Evolutionary conservation across 2,797 vertebrate genomes (phyloP), one percentile per base, ranked within the genome.

Genomic region (Discoglossus pictus): DNA sequence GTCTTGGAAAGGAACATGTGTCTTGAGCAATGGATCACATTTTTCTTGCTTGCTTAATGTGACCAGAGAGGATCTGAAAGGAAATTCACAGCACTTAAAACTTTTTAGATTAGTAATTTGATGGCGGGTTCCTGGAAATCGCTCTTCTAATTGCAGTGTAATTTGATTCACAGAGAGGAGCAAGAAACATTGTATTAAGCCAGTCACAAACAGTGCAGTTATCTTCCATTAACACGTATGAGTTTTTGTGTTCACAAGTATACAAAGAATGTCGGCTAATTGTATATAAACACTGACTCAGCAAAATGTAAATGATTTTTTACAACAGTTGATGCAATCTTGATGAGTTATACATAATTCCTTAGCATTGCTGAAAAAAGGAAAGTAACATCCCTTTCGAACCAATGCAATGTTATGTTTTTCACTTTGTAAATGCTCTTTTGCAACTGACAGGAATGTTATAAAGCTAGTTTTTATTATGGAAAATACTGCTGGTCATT

Each of bases 121-220:
- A 81, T 80, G 81, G 81, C 75, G 76, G 61, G 65, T 80, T 74
- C 79, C 64, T 78, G 76, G 78, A 74, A 82, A 79, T 81, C 78
- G 74, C 80, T 67, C 70, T 51, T 76, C 61, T 82, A 84, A 84
- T 84, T 84, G 80, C 80, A 80, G 78, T 78, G 81, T 84, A 82
- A 84, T 81, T 80, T 79, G 80, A 81, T 79, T 78, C 72, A 71
- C 71, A 61, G 69, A 76, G 67, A 63, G 59, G 59, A 56, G 35
- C 34, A 42, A 63, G 60, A 70, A 50, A 38, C 67, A 31, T 50
- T 50, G 52, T 43, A 55, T 43, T 47, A 55, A 21, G 27, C 27
- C 4, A 31, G 48, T 62, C 42, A 39, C 31, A 54, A 9, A 18
- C 67, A 76, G 54, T 77, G 21, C 34, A 59, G 39, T 18, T 65